These are phyloP conservation scores for Diplodus puntazzo DNA, from an alignment of 2,797 vertebrate species.

Conservation along the genomic window DNA sequence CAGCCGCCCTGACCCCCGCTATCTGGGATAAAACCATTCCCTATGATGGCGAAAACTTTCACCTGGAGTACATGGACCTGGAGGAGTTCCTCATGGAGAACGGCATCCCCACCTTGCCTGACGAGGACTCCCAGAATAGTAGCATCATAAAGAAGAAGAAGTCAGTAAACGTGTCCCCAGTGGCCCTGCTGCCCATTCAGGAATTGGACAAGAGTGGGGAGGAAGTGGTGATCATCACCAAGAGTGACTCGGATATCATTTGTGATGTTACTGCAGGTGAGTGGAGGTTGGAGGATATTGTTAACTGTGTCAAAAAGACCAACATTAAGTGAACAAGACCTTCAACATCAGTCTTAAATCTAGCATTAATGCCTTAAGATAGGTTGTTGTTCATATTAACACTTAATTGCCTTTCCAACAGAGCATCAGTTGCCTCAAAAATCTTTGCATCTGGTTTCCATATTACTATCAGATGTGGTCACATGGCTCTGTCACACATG, in stretches of 20 bases:
- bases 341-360: neutral
- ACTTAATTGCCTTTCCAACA: neutral
- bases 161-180: neutral
- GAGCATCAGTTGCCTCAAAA: neutral
- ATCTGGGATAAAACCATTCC: slow-evolving; percentile 99
- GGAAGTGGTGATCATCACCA: slow-evolving; percentile 77
- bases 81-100: slow-evolving; percentile 98
- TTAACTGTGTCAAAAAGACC: neutral
- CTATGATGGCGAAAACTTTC: slow-evolving; percentile 95
- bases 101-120: slow-evolving; percentile 86
- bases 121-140: slow-evolving; percentile 39
- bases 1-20: slow-evolving; percentile 95
- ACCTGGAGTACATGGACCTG: slow-evolving; percentile 98
- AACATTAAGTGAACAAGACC: neutral
- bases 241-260: slow-evolving; percentile 53
- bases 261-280: slow-evolving; percentile 78
- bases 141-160: slow-evolving; percentile 66
- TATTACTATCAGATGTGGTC: neutral
- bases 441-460: neutral
- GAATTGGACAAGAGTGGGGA: slow-evolving; percentile 84
- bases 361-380: neutral
- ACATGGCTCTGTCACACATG: neutral
- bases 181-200: slow-evolving; percentile 88
- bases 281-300: slow-evolving; percentile 7
- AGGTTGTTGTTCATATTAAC: neutral